Percentiles rank a stretch among this genome's conserved stretches.
These are phyloP conservation scores for Dinocampus coccinellae DNA, from an alignment of 2,888 invertebrate species.

Conservation along the genomic window DNA sequence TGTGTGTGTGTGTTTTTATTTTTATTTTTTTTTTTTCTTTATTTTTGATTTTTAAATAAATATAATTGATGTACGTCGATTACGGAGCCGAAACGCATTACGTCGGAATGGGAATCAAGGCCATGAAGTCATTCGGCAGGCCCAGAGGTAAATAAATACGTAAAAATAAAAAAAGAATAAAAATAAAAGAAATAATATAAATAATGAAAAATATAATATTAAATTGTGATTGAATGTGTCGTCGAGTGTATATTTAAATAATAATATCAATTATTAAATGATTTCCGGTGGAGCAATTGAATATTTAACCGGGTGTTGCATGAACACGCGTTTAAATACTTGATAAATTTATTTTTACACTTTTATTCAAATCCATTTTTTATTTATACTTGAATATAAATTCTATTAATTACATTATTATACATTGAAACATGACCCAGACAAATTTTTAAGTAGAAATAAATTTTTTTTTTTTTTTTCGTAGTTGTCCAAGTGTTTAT, in stretches of 20 bases:
- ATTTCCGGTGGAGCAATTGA: slow-evolving; percentile 24
- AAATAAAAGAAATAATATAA: no score
- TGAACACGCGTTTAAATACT: slow-evolving; percentile 31
- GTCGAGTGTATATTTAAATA: not conserved
- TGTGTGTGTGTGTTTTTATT: slow-evolving; percentile 33
- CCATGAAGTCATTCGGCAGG: slow-evolving; percentile 89
- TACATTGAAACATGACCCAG: no score
- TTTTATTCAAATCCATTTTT: no score
- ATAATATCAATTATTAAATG: slow-evolving; percentile 22
- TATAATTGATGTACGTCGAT: slow-evolving; percentile 73
- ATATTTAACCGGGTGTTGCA: slow-evolving; percentile 40
- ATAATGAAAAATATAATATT: not conserved
- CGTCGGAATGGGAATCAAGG: slow-evolving; percentile 88
- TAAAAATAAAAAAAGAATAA: not conserved
- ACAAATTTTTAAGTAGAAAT: no score
- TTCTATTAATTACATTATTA: no score
- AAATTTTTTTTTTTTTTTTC: no score
- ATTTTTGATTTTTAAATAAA: no score
- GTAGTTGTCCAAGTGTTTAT: no score
- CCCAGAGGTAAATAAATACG: slow-evolving; percentile 77
- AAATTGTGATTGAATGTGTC: not conserved
- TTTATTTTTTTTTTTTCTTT: no score
- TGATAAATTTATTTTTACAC: not conserved
- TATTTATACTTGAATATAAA: no score
- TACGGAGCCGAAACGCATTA: slow-evolving; percentile 70